These are phyloP conservation scores for Mesodorylaimus sp. DNA, from an alignment of 2,888 invertebrate species.

Conservation along the genomic window DNA sequence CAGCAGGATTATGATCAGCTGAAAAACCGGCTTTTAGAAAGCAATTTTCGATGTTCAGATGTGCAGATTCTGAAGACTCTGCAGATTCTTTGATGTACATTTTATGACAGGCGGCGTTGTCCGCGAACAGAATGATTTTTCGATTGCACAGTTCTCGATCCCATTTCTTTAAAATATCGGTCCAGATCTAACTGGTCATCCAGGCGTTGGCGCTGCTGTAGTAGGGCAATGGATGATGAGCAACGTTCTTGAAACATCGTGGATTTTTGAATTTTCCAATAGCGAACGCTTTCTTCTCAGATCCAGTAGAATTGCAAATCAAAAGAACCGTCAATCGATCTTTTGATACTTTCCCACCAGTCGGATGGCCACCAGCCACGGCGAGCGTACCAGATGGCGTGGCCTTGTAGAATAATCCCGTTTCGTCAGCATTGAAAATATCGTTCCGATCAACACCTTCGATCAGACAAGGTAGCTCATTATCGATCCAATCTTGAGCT, in stretches of 20 bases:
- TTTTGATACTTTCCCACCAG: background rate
- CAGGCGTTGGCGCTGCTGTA: background rate
- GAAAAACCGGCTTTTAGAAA: background rate
- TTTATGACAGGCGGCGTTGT: background rate
- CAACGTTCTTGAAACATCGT: background rate
- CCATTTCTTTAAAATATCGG: background rate
- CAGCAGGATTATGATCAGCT: background rate
- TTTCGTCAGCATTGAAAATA: background rate
- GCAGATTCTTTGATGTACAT: background rate
- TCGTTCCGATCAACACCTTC: background rate
- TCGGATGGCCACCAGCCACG: background rate
- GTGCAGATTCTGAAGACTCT: background rate
- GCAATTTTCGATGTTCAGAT: background rate
- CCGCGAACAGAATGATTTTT: background rate
- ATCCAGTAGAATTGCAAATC: background rate
- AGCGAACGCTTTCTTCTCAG: background rate
- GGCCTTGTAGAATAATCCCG: background rate
- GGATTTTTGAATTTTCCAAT: background rate
- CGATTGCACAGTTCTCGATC: background rate
- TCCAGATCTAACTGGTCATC: background rate
- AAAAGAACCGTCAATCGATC: background rate
- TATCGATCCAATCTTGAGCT: background rate
- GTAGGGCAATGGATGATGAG: background rate
- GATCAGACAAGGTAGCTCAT: background rate
- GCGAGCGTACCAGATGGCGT: background rate